A percentile compares a stretch with the other conserved stretches of the same genome.
phyloP scores from a whole-genome alignment of 2,113 vertebrate genomes.

The Cryptoleucopteryx plumbea region DNA sequence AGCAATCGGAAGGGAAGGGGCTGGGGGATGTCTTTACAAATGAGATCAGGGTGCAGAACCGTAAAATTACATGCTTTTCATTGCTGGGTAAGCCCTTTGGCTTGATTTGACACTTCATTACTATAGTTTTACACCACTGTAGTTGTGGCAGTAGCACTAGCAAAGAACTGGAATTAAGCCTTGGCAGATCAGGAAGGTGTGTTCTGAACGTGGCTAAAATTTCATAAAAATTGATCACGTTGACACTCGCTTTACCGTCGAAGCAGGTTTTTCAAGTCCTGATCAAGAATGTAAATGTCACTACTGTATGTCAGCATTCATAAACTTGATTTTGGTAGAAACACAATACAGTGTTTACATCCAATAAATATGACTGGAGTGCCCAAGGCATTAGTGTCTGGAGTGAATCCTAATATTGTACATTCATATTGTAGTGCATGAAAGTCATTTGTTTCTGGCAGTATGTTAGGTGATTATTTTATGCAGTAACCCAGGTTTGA shows the following conservation, averaged over 20 bases:
- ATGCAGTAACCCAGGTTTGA: not conserved
- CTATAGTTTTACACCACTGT: not conserved
- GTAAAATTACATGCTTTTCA: not conserved
- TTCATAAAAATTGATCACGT: conserved; percentile 45
- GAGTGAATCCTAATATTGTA: not conserved
- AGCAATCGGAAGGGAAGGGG: not conserved
- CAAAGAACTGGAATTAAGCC: not conserved
- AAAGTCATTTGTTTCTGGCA: conserved; percentile 48
- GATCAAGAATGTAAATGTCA: conserved; percentile 30
- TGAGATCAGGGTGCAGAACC: not conserved
- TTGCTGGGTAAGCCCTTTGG: not conserved
- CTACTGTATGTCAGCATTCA: conserved; percentile 42
- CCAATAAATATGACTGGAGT: conserved; percentile 3
- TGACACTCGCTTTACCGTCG: conserved; percentile 9
- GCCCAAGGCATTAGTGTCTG: not conserved
- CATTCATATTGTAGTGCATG: not conserved
- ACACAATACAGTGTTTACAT: conserved; percentile 14
- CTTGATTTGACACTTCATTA: not conserved
- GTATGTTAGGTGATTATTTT: not conserved
- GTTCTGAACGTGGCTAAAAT: conserved; percentile 1
- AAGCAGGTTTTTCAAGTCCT: conserved; percentile 33
- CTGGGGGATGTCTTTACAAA: not conserved
- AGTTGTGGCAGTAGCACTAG: not conserved
- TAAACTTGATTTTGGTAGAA: conserved; percentile 24
- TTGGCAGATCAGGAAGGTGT: not conserved